Evolutionary conservation across 2,888 invertebrate species (phyloP).

Genomic region (Xestoiulus laeticollis): DNA sequence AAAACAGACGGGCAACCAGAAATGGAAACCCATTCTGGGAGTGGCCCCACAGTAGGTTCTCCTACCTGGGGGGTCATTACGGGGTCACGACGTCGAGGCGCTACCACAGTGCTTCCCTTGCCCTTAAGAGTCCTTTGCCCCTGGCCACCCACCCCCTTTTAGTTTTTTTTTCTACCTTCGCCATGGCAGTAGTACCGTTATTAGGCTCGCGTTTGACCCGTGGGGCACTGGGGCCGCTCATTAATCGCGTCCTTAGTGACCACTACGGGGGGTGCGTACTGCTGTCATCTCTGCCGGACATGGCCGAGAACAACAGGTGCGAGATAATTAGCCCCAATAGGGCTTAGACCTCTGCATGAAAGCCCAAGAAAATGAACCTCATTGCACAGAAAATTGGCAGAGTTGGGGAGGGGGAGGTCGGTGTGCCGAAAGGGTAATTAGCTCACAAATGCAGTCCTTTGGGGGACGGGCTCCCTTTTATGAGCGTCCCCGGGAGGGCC

Average conservation of each 20-base stretch:
- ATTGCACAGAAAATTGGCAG: background rate
- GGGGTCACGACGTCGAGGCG: background rate
- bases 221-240: background rate
- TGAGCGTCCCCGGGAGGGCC: background rate
- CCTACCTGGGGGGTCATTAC: constrained; percentile 15
- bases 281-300: background rate
- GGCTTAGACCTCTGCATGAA: background rate
- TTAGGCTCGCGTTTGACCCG: constrained; percentile 16
- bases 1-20: constrained; percentile 45
- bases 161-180: background rate
- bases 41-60: background rate
- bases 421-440: constrained; percentile 36
- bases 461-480: background rate
- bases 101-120: background rate
- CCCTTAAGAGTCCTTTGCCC: background rate
- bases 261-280: background rate
- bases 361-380: constrained; percentile 4
- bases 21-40: constrained; percentile 27
- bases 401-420: background rate
- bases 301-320: constrained; percentile 40
- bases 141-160: constrained; percentile 11
- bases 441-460: background rate
- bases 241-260: constrained; percentile 26
- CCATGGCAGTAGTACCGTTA: background rate
- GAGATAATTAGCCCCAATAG: constrained; percentile 42